Evolutionary conservation across 2,797 vertebrate genomes (phyloP), one percentile per base, ranked within the genome.

Genomic region (Sardinella longiceps): DNA sequence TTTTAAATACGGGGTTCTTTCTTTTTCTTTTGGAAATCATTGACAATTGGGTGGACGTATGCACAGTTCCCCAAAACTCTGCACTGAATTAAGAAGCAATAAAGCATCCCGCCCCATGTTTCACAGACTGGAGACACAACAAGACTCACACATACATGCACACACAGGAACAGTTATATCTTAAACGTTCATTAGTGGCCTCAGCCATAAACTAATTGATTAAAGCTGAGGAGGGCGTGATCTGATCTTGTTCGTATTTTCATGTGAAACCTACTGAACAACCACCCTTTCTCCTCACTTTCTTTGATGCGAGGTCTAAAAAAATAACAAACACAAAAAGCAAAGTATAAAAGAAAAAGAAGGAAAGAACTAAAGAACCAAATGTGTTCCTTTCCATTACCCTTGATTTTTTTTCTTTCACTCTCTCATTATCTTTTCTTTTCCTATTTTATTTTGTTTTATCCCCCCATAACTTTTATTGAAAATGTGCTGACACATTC

Each of bases 81-180:
- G 98, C 98, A 99, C 98, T 98, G 97, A 99, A 96, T 97, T 97
- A 96, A 96, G 97, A 97, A 99, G 97, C 97, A 98, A 99, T 98
- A 99, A 99, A 96, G 95, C 95, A 88, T 86, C 85, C 48, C 66
- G 14, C 66, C 66, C 33, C 66, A 33, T 74, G 60, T 48, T 33
- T 80, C 28, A n/a, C n/a, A 80, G 28, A 74, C 84, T 82, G 60
- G 66, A 91, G 94, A 91, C 91, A 91, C 84, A 90, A 90, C 91
- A 90, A 80, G n/a, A 39, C 82, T 10, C 56, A 46, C 80, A 80
- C 25, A 39, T 25, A 18, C 20, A 53, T 53, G 50, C 20, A 53
- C 33, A 74, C 66, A 74, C 14, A 74, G 5, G 37, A 74, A 74
- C 15, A 37, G 33, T 20, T 39, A 39, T 33, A 74, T 20, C 66